phyloP scores from a whole-genome alignment of 2,797 vertebrate species.

The Sebastes matsubarae region DNA sequence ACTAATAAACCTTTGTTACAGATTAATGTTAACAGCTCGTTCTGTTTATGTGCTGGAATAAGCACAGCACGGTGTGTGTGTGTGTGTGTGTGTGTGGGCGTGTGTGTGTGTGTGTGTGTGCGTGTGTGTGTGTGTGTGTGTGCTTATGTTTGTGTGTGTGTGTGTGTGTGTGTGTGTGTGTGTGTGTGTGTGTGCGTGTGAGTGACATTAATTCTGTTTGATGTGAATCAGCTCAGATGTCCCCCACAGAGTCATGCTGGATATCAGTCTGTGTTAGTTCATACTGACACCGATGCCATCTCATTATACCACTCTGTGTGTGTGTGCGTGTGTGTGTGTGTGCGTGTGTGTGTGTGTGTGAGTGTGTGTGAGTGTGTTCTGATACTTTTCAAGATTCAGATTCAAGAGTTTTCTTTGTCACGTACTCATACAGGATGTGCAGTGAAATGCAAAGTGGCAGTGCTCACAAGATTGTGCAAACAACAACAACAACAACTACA shows the following conservation, averaged over 20 bases:
- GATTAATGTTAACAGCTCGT: neutral
- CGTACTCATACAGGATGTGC: no score
- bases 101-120: neutral
- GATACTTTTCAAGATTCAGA: no score
- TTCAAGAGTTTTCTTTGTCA: no score
- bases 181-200: neutral
- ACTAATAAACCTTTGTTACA: constrained; percentile 39
- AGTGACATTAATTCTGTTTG: constrained; percentile 11
- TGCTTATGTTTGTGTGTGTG: neutral
- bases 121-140: neutral
- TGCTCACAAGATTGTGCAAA: no score
- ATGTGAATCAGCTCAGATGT: constrained; percentile 12
- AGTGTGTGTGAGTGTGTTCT: neutral
- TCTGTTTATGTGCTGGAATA: neutral
- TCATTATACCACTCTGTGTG: neutral
- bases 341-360: neutral
- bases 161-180: neutral
- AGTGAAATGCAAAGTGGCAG: no score
- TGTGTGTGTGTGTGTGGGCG: neutral
- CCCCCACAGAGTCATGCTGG: constrained; percentile 10
- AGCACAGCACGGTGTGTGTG: neutral
- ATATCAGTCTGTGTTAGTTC: constrained; percentile 17
- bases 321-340: neutral
- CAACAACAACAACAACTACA: no score
- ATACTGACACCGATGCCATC: constrained; percentile 22